Base-by-base conservation (phyloP, 1,140 invertebrate species). In the Drosophila prosaltans region DNA sequence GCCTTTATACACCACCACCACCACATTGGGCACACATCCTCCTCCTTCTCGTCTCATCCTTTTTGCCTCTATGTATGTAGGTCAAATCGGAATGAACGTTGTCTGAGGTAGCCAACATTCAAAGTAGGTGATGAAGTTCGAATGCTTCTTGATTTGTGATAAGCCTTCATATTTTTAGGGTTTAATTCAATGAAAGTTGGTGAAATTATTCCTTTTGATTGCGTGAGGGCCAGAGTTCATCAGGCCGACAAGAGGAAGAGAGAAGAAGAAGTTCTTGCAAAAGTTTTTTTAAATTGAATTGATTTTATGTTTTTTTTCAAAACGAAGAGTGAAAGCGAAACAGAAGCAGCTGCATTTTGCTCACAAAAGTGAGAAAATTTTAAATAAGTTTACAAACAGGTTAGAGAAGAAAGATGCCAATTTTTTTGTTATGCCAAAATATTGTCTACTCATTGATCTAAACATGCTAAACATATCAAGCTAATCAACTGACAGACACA, bases 101-200 rank as follows among this genome's bases (percentile, higher is more conserved):
- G 65, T 62, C 70, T 83, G 80, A 82, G 71, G 88, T 91, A 91
- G 88, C 88, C 86, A 75, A 80, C 80, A 91, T 90, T 83, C 88
- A 91, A 91, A 91, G 88, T 91, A 91, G 88, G 88, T 91, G 88
- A 83, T 91, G 88, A 89, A 91, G 88, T 83, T 78, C 78, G 82
- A 80, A 68, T 81, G 88, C 78, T 91, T 78, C 83, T 81, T 88
- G 82, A 91, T 91, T 88, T 91, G 88, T 91, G 88, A 91, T 91
- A 91, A 91, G 88, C 82, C 45, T 86, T 90, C 86, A 90, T 90
- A 90, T 90, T 89, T 89, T 89, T 89, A 81, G 84, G 85, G 84
- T 89, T 89, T 89, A 89, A 89, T 89, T 89, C 84, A 84, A 89
- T 89, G 84, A 89, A 89, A 89, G 84, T 89, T 64, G 82, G 82